Evolutionary conservation across 2,888 invertebrate species (phyloP).

Genomic region (Salpingus planirostris): DNA sequence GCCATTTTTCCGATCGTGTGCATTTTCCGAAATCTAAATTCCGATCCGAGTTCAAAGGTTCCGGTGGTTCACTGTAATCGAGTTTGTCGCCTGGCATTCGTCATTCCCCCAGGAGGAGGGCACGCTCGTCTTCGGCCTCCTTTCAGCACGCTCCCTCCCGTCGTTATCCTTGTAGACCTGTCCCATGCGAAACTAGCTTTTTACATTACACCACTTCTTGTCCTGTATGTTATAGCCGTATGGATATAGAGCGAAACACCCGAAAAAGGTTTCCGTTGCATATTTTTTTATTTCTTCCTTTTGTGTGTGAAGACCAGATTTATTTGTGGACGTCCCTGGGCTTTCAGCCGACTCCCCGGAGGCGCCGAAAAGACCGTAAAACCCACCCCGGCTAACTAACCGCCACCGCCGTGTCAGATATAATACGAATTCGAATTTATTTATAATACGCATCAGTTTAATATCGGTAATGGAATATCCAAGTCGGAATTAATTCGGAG

Average conservation of each 20-base stretch:
- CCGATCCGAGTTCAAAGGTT: conserved; percentile 29
- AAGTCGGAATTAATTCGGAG: too few relatives aligned
- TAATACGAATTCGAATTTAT: too few relatives aligned
- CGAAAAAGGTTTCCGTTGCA: conserved; percentile 11
- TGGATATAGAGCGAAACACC: conserved; percentile 7
- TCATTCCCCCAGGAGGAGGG: conserved; percentile 27
- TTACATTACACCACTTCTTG: conserved; percentile 16
- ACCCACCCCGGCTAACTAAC: too few relatives aligned
- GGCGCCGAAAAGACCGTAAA: too few relatives aligned
- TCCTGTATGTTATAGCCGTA: too few relatives aligned
- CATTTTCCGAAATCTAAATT: too few relatives aligned
- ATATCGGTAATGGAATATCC: too few relatives aligned
- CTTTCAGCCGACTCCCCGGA: too few relatives aligned
- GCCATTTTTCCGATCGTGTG: too few relatives aligned
- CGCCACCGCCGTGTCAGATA: too few relatives aligned
- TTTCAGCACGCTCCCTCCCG: conserved; percentile 14
- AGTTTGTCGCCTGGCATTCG: conserved; percentile 33
- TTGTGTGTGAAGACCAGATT: conserved; percentile 11
- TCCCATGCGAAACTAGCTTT: conserved; percentile 18
- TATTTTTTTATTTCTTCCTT: conserved; percentile 11
- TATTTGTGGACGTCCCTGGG: too few relatives aligned
- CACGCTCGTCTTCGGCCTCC: conserved; percentile 14
- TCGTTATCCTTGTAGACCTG: conserved; percentile 15
- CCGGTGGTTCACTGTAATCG: conserved; percentile 35
- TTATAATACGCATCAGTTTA: too few relatives aligned